Conservation (phyloP, 2,113 vertebrate genomes). For the Megalops atlanticus region DNA sequence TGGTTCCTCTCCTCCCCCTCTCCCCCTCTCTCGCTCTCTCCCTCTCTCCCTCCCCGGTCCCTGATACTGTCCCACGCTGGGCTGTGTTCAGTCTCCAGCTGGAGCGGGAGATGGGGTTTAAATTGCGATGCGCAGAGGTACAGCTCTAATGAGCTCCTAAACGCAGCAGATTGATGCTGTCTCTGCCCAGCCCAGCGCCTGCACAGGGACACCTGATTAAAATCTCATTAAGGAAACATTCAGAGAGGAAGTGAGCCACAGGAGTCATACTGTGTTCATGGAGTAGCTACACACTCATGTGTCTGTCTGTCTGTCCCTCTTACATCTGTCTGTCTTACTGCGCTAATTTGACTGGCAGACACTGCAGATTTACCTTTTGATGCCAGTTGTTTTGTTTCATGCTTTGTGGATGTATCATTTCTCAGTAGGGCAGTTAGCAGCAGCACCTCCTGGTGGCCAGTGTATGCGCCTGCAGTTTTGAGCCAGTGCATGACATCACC, state of each 20-base stretch:
- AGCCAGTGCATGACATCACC: neutral
- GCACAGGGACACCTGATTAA: neutral
- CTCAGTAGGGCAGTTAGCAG: neutral
- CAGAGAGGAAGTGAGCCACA: neutral
- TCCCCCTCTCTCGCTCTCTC: neutral
- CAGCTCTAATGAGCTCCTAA: slow-evolving; percentile 20
- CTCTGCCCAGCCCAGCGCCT: neutral
- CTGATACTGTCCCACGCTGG: slow-evolving; percentile 40
- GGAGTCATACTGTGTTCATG: too few species aligned
- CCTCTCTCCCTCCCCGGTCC: neutral
- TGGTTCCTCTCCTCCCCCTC: neutral
- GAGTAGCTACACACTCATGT: too few species aligned
- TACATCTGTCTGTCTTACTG: too few species aligned
- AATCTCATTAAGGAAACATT: neutral
- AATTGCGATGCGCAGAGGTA: slow-evolving; percentile 43
- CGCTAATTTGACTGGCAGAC: too few species aligned
- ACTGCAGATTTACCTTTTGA: neutral
- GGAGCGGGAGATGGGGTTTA: slow-evolving; percentile 18
- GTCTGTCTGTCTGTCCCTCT: too few species aligned
- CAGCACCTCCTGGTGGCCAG: neutral
- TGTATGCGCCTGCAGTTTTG: neutral
- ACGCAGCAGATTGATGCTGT: neutral
- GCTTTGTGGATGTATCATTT: neutral
- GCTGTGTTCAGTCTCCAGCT: slow-evolving; percentile 29
- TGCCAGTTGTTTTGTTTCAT: too few species aligned